phyloP scores from a whole-genome alignment of 1,140 invertebrate genomes.

The Neodiprion pinetum region DNA sequence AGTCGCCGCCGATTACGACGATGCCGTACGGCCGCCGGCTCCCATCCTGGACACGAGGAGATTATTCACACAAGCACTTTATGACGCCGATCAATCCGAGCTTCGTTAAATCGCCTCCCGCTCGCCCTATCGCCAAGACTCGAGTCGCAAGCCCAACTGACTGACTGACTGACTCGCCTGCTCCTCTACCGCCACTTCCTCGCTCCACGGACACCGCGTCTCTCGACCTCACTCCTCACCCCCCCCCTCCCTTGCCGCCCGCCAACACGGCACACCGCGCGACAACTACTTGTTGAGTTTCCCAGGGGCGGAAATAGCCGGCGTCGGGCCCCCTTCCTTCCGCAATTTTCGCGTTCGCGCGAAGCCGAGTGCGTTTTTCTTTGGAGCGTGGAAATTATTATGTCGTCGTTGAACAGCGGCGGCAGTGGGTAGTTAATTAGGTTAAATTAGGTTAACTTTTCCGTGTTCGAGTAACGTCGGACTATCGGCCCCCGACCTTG shows the following conservation, averaged over 20 bases:
- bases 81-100: too few species aligned
- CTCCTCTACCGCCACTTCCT: background rate
- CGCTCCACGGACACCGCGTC: background rate
- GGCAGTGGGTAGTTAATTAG: background rate
- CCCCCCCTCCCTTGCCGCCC: background rate
- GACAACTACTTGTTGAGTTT: slow-evolving; percentile 5
- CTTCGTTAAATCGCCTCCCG: too few species aligned
- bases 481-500: too few species aligned
- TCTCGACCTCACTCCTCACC: background rate
- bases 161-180: background rate
- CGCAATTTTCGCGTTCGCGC: too few species aligned
- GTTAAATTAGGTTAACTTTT: too few species aligned
- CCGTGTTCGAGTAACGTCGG: too few species aligned
- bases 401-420: background rate
- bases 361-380: too few species aligned
- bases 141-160: background rate
- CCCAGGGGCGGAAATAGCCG: background rate
- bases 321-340: background rate
- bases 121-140: background rate
- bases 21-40: too few species aligned
- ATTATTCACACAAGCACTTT: too few species aligned
- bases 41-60: too few species aligned
- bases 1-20: too few species aligned
- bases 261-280: background rate
- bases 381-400: background rate